phyloP scores from a whole-genome alignment of 2,888 invertebrate genomes.

The Erannis defoliaria region DNA sequence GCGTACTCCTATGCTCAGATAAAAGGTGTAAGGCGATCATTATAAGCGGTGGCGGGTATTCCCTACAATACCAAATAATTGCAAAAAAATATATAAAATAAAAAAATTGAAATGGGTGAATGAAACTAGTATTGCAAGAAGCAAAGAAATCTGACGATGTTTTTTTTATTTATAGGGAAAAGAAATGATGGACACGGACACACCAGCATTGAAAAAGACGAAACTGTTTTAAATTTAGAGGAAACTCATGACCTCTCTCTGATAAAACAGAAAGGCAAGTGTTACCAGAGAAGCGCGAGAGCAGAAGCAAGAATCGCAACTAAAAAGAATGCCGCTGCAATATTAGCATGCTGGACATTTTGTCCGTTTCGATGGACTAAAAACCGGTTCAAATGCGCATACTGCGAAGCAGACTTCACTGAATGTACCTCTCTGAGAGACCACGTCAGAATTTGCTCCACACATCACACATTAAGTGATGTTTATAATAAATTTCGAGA shows the following conservation, averaged over 20 bases:
- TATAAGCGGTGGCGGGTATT: too few species aligned
- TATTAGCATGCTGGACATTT: conserved; percentile 74
- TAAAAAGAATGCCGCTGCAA: conserved; percentile 75
- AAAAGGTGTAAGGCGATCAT: too few species aligned
- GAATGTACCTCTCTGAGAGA: conserved; percentile 66
- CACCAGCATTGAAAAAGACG: conserved; percentile 51
- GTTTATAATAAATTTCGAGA: conserved; percentile 80
- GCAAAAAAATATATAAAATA: too few species aligned
- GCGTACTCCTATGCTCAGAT: too few species aligned
- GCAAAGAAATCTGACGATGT: conserved; percentile 31
- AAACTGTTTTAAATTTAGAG: conserved; percentile 54
- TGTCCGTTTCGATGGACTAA: conserved; percentile 78
- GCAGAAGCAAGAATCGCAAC: conserved; percentile 71
- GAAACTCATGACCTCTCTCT: conserved; percentile 39
- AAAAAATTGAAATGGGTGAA: too few species aligned
- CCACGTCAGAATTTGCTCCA: conserved; percentile 67
- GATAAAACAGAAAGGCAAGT: conserved; percentile 48
- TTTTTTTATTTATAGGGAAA: conserved; percentile 81
- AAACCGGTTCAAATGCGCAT: conserved; percentile 77
- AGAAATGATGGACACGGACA: conserved; percentile 60
- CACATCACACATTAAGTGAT: conserved; percentile 65
- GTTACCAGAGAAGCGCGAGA: conserved; percentile 71
- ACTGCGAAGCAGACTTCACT: conserved; percentile 74
- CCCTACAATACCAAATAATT: too few species aligned
- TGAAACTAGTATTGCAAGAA: too few species aligned